Conservation (phyloP, 1,140 invertebrate species). For the Drosophila takahashii region DNA sequence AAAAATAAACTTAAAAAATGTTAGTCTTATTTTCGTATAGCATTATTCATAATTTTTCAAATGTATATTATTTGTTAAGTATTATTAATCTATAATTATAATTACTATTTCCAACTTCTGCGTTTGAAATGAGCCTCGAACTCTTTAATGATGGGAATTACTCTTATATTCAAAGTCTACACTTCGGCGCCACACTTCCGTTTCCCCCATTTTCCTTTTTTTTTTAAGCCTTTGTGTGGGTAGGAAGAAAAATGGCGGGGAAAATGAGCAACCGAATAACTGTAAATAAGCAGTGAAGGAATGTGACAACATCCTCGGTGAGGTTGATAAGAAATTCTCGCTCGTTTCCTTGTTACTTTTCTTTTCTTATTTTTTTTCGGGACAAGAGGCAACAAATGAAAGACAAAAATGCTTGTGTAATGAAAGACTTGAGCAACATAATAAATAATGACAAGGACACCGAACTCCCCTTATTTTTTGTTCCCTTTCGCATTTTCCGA, state of each 20-base stretch:
- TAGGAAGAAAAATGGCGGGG: conserved; percentile 25
- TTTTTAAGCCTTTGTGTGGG: conserved; percentile 11
- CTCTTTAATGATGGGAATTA: conserved; percentile 63
- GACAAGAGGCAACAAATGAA: conserved; percentile 71
- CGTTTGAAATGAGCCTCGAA: conserved; percentile 1
- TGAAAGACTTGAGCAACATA: conserved; percentile 81
- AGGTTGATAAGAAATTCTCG: conserved; percentile 42
- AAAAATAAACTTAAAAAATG: no score
- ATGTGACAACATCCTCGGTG: conserved; percentile 52
- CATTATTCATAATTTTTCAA: not conserved
- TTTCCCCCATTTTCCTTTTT: not conserved
- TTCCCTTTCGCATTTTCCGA: conserved; percentile 10
- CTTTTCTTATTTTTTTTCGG: conserved; percentile 1
- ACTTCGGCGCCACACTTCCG: conserved; percentile 38
- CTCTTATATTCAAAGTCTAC: conserved; percentile 37
- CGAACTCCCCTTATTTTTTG: conserved; percentile 15
- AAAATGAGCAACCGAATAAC: conserved; percentile 70
- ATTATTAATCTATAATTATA: not conserved
- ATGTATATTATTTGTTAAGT: no score
- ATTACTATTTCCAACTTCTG: not conserved
- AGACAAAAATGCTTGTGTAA: conserved; percentile 75
- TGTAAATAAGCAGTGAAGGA: conserved; percentile 72
- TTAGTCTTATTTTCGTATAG: no score
- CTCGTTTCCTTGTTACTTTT: conserved; percentile 23
- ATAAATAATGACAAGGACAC: conserved; percentile 77